Conservation (phyloP, 2,113 vertebrate genomes). For the Numida meleagris region DNA sequence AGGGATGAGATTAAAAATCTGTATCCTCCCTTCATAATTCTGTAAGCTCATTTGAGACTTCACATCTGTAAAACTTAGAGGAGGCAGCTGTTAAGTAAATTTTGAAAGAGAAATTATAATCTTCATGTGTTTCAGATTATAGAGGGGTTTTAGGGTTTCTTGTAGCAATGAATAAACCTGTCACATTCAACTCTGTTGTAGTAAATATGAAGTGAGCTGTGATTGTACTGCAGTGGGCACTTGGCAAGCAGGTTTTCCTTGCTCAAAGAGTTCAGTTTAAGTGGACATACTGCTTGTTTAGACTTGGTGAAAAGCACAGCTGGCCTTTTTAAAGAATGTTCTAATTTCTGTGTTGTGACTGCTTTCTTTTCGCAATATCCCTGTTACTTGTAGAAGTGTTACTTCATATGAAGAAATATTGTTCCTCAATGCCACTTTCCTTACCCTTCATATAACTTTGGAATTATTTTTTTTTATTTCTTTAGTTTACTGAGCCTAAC, state of each 20-base stretch:
- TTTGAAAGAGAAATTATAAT: neutral
- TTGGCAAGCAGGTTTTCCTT: neutral
- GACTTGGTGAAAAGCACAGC: fast-evolving
- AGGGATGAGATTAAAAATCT: neutral
- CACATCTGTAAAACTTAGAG: neutral
- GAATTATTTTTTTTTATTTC: neutral
- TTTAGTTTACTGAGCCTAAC: neutral
- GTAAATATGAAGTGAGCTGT: neutral
- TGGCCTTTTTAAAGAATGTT: neutral
- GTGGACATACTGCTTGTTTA: neutral
- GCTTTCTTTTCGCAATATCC: neutral
- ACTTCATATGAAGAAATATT: neutral
- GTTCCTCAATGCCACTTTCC: neutral
- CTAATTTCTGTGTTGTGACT: neutral
- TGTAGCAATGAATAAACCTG: neutral
- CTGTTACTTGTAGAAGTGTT: neutral
- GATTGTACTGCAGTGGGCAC: neutral
- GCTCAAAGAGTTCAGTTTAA: neutral
- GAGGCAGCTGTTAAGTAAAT: neutral
- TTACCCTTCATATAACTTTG: neutral
- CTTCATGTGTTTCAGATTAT: neutral
- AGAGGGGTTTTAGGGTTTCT: neutral
- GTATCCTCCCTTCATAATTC: neutral
- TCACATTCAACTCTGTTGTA: neutral
- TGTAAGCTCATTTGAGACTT: neutral